Evolutionary conservation across 2,888 invertebrate species (phyloP).

Genomic region (Orchestes rusci): DNA sequence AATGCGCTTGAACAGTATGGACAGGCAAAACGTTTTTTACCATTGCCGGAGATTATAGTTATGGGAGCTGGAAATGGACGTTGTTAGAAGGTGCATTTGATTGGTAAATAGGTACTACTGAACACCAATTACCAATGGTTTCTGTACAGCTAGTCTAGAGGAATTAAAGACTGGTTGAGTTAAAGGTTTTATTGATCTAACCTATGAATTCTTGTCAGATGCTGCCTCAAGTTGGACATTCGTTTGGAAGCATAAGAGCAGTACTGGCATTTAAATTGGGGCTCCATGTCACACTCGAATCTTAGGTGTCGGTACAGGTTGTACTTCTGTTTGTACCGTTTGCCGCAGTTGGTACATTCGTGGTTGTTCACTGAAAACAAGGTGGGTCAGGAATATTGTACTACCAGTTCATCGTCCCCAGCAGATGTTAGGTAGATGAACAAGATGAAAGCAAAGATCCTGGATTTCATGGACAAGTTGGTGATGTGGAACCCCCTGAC

Average conservation of each 20-base stretch:
- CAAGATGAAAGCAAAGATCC: too few species aligned
- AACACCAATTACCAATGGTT: too few species aligned
- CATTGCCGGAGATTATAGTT: background rate
- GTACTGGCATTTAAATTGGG: conserved; percentile 18
- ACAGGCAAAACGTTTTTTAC: conserved; percentile 2
- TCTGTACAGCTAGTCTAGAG: too few species aligned
- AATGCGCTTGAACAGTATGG: conserved; percentile 3
- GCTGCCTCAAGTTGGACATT: conserved; percentile 5
- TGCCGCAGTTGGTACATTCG: conserved; percentile 3
- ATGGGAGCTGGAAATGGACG: background rate
- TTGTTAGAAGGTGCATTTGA: background rate
- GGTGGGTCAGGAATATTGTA: too few species aligned
- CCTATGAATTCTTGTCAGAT: background rate
- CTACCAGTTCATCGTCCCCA: too few species aligned
- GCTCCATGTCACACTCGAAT: conserved; percentile 22
- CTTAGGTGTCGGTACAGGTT: conserved; percentile 21
- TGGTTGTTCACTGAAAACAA: too few species aligned
- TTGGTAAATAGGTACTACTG: too few species aligned
- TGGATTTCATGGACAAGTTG: too few species aligned
- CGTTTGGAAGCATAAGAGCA: conserved; percentile 16
- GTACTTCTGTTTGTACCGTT: conserved; percentile 21
- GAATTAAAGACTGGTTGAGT: too few species aligned
- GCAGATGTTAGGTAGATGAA: too few species aligned
- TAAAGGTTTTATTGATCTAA: background rate
- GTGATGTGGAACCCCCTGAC: too few species aligned